phyloP scores from a whole-genome alignment of 2,797 vertebrate genomes.

The Megalops cyprinoides region DNA sequence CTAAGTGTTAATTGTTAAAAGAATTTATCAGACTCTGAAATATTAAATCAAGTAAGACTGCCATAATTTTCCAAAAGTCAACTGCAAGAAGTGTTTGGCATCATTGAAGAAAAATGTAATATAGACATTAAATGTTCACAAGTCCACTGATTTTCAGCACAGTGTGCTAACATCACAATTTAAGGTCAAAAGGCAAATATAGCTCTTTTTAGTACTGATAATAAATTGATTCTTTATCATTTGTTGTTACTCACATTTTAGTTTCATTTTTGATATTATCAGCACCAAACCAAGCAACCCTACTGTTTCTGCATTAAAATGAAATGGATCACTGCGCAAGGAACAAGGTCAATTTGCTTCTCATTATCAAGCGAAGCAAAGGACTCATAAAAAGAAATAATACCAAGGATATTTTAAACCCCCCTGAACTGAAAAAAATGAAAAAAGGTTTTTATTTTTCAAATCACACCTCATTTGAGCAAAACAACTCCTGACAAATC shows the following conservation, averaged over 20 bases:
- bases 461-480: not conserved
- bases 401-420: too few species aligned
- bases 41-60: not conserved
- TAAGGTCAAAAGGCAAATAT: slow-evolving; percentile 1
- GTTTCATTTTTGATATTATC: too few species aligned
- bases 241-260: not conserved
- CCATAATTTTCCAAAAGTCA: not conserved
- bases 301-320: not conserved
- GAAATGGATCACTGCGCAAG: slow-evolving; percentile 4
- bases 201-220: not conserved
- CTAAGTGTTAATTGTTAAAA: slow-evolving; percentile 1
- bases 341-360: too few species aligned
- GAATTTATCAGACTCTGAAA: not conserved
- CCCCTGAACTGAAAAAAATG: too few species aligned
- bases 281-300: not conserved
- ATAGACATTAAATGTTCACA: not conserved
- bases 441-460: too few species aligned
- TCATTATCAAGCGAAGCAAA: too few species aligned
- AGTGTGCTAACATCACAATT: not conserved
- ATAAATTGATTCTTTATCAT: not conserved
- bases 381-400: too few species aligned
- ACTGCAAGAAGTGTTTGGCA: slow-evolving; percentile 6
- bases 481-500: not conserved
- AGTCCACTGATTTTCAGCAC: not conserved
- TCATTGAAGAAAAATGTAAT: slow-evolving; percentile 16